A percentile compares a stretch with the other conserved stretches of the same genome.
phyloP scores from a whole-genome alignment of 2,797 vertebrate genomes.

The Parotocinclus haroldoi region DNA sequence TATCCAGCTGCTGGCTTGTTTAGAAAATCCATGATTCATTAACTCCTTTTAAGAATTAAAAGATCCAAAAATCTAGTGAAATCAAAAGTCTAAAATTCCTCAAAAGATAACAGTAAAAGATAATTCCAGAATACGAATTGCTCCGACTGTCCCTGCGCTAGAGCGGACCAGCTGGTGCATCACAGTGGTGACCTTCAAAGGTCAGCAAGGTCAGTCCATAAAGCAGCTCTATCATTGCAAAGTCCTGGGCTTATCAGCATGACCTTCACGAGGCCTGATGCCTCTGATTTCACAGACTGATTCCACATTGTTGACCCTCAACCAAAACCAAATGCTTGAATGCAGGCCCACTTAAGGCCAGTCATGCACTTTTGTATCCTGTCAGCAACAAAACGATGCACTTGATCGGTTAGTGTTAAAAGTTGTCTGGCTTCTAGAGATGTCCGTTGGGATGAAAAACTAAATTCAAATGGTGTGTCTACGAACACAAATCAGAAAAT shows the following conservation, averaged over 20 bases:
- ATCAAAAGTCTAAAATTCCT: not conserved
- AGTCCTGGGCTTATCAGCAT: constrained; percentile 71
- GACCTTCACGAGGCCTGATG: constrained; percentile 73
- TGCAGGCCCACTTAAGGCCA: constrained; percentile 24
- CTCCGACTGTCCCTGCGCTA: not conserved
- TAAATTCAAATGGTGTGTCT: too few species aligned
- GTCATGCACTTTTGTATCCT: constrained; percentile 22
- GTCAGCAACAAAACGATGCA: constrained; percentile 25
- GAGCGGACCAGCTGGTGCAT: not conserved
- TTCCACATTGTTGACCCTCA: constrained; percentile 35
- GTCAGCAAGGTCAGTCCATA: constrained; percentile 68
- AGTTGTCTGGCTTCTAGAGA: not conserved
- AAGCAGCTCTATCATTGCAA: constrained; percentile 63
- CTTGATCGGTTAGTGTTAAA: constrained; percentile 25
- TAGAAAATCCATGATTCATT: too few species aligned
- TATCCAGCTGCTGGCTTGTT: too few species aligned
- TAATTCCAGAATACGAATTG: not conserved
- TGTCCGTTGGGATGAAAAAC: too few species aligned
- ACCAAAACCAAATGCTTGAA: constrained; percentile 32
- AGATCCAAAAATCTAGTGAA: not conserved
- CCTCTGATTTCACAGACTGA: constrained; percentile 62
- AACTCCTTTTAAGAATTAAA: too few species aligned
- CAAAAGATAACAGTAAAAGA: not conserved
- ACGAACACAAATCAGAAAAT: too few species aligned
- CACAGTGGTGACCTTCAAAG: constrained; percentile 23